Conservation (phyloP, 2,113 vertebrate species). For the Bothrops jararaca region DNA sequence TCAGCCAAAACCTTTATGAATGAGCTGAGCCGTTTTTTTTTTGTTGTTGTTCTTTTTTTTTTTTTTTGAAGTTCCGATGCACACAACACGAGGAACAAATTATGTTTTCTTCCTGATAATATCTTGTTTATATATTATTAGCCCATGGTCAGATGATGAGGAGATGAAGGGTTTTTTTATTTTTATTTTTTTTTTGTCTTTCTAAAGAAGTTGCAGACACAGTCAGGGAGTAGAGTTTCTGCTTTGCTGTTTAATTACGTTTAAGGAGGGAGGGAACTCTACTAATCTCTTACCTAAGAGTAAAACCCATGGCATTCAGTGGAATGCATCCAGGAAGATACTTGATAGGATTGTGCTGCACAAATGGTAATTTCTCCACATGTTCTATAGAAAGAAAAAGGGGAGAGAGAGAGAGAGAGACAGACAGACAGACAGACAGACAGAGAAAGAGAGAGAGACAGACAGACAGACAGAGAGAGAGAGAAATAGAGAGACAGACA, state of each 20-base stretch:
- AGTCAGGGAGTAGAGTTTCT: background rate
- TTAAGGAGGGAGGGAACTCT: background rate
- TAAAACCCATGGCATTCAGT: background rate
- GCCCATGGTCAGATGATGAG: background rate
- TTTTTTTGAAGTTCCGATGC: background rate
- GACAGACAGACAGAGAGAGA: too few species aligned
- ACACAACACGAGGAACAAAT: background rate
- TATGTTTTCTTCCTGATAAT: background rate
- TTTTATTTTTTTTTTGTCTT: background rate
- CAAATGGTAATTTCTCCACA: background rate
- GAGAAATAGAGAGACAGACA: too few species aligned
- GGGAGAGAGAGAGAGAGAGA: too few species aligned
- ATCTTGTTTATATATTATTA: background rate
- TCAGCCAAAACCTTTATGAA: background rate
- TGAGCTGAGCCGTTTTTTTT: background rate
- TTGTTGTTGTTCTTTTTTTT: background rate
- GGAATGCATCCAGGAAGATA: background rate
- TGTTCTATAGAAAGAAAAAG: background rate
- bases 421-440: too few species aligned
- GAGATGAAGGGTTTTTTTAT: background rate
- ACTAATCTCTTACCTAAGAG: background rate
- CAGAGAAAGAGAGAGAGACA: too few species aligned
- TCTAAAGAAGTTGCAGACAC: background rate
- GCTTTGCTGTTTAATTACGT: background rate
- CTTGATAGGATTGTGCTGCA: background rate